These are phyloP conservation scores for Lampris incognitus DNA, from an alignment of 2,113 vertebrate species.

Conservation along the genomic window DNA sequence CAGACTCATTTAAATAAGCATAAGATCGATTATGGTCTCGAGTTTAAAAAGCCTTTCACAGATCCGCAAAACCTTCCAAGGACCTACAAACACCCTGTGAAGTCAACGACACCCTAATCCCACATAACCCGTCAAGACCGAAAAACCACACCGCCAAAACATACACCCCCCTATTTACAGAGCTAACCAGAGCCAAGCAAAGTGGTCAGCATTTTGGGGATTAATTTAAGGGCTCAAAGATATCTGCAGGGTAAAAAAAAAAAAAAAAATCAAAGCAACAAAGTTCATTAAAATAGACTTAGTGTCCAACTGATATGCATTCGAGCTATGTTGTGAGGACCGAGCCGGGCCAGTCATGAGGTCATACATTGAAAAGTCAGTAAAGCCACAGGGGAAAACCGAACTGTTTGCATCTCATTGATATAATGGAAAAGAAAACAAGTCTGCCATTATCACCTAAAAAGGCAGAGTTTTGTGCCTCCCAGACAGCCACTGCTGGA, in stretches of 20 bases:
- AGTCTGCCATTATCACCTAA: conserved; percentile 20
- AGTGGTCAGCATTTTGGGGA: conserved; percentile 17
- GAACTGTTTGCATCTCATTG: conserved; percentile 3
- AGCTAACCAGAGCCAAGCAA: not conserved
- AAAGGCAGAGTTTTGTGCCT: conserved; percentile 41
- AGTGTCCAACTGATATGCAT: conserved; percentile 23
- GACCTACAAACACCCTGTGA: not conserved
- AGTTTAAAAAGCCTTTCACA: not conserved
- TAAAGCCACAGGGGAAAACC: not conserved
- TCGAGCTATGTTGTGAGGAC: not conserved
- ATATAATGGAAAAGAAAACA: conserved; percentile 38
- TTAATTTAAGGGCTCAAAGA: conserved; percentile 1
- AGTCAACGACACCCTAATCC: not conserved
- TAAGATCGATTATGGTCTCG: too few species aligned
- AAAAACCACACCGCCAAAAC: not conserved
- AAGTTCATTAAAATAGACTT: conserved; percentile 45
- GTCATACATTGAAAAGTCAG: not conserved
- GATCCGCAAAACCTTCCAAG: not conserved
- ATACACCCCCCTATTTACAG: conserved; percentile 28
- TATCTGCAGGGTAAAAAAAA: not conserved
- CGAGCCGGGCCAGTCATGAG: not conserved
- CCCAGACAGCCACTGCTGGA: not conserved
- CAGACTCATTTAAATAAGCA: too few species aligned
- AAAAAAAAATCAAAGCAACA: conserved; percentile 7
- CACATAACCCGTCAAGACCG: conserved; percentile 4